Base-by-base conservation (phyloP, 2,113 vertebrate species). In the Lipophrys pholis region DNA sequence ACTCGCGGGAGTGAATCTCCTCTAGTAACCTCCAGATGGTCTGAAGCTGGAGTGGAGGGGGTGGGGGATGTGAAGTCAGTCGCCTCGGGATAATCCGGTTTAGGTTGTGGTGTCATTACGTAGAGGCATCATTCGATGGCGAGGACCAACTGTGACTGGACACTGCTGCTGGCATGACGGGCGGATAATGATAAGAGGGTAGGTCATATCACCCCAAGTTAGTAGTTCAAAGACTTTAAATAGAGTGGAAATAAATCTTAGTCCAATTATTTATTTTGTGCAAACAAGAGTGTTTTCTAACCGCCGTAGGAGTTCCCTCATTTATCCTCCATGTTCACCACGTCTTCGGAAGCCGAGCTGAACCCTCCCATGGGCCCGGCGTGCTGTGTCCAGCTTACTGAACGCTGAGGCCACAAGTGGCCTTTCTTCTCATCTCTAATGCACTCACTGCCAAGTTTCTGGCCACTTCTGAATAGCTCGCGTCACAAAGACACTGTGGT, bases 11-110 rank as follows among this genome's bases (percentile, higher is more conserved):
- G 84, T 78, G 88, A 86, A 87, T 89, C 94, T 91, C 93, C 95
- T 92, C 16, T 68, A 94, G 93, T 94, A 95, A 96, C 94, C 94
- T 73, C 49, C 62, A 78, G 87, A 89, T 76, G 76, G 82, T 77
- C 78, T 58, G 86, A 83, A 74, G 21, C 30, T 8, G 12, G 60
- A 10, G 51, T 7, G 9, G 21, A 30, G 21, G 17, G 56, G 53
- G 6, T 6, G 17, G 58, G 71, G 40, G 52, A 7, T 61, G 53
- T 87, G 78, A 86, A 75, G 82, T 84, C 87, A 84, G 52, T 38
- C 9, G 59, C 80, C 68, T 76, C 3, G 54, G 75, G 80, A 68
- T 93, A 93, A 93, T 92, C 93, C 64, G 69, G 72, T 88, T 86
- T 90, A 90, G 89, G 76, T 84, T 55, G 66, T 87, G 88, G 75